phyloP scores from a whole-genome alignment of 2,797 vertebrate species.

The Acipenser ruthenus region DNA sequence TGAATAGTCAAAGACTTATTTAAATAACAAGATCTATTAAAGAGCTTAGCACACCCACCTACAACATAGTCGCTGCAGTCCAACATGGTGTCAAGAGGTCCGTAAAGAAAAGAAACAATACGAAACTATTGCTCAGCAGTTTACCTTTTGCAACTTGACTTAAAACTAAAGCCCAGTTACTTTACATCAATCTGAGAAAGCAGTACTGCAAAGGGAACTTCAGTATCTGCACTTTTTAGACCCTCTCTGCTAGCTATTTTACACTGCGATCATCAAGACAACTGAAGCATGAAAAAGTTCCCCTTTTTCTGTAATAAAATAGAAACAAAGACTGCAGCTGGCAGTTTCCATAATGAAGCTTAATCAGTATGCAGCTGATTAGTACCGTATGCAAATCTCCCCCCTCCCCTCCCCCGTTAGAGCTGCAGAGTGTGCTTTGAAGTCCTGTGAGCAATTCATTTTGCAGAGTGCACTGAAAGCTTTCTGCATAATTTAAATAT shows the following conservation, averaged over 20 bases:
- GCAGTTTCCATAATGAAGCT: slow-evolving; percentile 97
- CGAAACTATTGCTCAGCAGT: not conserved
- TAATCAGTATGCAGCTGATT: slow-evolving; percentile 99
- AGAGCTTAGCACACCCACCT: slow-evolving; percentile 65
- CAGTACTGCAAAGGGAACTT: slow-evolving; percentile 66
- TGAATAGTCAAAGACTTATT: slow-evolving; percentile 7
- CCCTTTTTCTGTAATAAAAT: slow-evolving; percentile 81
- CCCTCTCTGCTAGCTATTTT: slow-evolving; percentile 53
- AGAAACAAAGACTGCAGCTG: slow-evolving; percentile 98
- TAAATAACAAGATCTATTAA: slow-evolving; percentile 25
- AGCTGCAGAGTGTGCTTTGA: slow-evolving; percentile 93
- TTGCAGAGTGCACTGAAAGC: slow-evolving; percentile 95
- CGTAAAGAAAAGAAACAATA: not conserved
- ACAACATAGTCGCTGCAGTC: slow-evolving; percentile 66
- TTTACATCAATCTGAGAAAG: slow-evolving; percentile 63
- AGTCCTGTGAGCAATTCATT: slow-evolving; percentile 98
- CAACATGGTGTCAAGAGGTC: slow-evolving; percentile 50
- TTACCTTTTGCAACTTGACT: not conserved
- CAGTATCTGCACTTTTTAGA: slow-evolving; percentile 60
- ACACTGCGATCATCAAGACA: slow-evolving; percentile 88
- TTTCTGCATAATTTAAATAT: slow-evolving; percentile 97
- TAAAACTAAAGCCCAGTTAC: slow-evolving; percentile 45
- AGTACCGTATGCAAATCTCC: slow-evolving; percentile 98
- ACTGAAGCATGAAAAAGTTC: slow-evolving; percentile 92
- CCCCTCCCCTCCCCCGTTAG: slow-evolving; percentile 79